These are phyloP conservation scores for Oreonectes daqikongensis DNA, from an alignment of 2,797 vertebrate species.

Conservation along the genomic window DNA sequence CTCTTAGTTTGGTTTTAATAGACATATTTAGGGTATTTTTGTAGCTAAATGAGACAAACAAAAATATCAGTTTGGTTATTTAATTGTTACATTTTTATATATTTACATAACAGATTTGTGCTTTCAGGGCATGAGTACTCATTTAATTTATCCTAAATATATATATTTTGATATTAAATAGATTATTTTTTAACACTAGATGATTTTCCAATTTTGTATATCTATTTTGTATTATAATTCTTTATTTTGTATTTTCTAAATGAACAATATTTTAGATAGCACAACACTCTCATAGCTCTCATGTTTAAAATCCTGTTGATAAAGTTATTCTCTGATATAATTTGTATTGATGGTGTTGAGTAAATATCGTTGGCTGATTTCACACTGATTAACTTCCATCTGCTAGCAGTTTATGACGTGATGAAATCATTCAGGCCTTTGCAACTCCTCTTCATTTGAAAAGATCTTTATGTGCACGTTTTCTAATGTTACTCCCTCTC, in stretches of 20 bases:
- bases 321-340: neutral
- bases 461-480: constrained; percentile 31
- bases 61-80: neutral
- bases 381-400: constrained; percentile 38
- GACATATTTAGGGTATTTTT: neutral
- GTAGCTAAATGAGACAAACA: neutral
- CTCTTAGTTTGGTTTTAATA: constrained; percentile 22
- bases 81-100: neutral
- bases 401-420: constrained; percentile 29
- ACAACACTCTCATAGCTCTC: neutral
- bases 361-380: constrained; percentile 8
- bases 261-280: neutral
- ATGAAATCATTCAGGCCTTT: constrained; percentile 42
- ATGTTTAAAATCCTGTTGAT: neutral
- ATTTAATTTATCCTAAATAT: neutral
- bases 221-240: neutral
- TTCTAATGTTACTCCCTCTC: constrained; percentile 28
- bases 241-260: neutral
- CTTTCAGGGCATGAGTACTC: neutral
- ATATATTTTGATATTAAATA: too few relatives aligned
- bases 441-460: constrained; percentile 33
- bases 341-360: constrained; percentile 16
- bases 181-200: too few relatives aligned
- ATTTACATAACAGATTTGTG: neutral
- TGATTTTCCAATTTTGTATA: too few relatives aligned